Evolutionary conservation across 1,140 invertebrate genomes (phyloP).

Genomic region (Trichoplusia ni): DNA sequence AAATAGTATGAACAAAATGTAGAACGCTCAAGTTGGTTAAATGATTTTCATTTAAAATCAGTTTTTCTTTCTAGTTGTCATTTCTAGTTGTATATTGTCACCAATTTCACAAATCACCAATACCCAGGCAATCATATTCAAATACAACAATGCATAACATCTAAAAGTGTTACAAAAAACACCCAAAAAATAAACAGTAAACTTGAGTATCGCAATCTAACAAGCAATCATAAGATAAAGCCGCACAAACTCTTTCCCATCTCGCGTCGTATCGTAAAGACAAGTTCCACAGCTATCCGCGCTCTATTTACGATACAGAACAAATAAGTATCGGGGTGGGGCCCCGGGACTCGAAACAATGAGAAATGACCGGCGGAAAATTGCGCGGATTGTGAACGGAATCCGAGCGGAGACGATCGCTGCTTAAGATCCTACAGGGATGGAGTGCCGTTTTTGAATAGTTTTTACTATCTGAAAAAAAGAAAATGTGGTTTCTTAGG

Average conservation of each 20-base stretch:
- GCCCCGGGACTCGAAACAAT: constrained; percentile 61
- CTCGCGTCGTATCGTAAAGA: constrained; percentile 52
- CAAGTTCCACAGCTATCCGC: constrained; percentile 47
- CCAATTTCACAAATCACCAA: no score
- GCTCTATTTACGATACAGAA: constrained; percentile 60
- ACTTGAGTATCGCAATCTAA: neutral
- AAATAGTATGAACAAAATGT: no score
- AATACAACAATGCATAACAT: no score
- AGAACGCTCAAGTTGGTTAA: no score
- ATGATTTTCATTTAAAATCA: no score
- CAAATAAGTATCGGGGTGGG: constrained; percentile 64
- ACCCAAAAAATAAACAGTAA: neutral
- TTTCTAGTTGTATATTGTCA: no score
- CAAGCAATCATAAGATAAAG: constrained; percentile 21
- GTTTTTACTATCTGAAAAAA: no score
- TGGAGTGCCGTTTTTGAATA: constrained; percentile 39
- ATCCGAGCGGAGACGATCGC: constrained; percentile 54
- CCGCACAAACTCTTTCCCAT: constrained; percentile 23
- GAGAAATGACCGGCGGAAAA: constrained; percentile 80
- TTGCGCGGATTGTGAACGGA: constrained; percentile 67
- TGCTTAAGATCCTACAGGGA: constrained; percentile 43
- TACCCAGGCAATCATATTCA: neutral
- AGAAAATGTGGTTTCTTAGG: neutral
- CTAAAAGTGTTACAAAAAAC: neutral
- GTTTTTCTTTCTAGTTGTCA: no score